Conservation (phyloP, 2,113 vertebrate species). For the Rissa tridactyla region DNA sequence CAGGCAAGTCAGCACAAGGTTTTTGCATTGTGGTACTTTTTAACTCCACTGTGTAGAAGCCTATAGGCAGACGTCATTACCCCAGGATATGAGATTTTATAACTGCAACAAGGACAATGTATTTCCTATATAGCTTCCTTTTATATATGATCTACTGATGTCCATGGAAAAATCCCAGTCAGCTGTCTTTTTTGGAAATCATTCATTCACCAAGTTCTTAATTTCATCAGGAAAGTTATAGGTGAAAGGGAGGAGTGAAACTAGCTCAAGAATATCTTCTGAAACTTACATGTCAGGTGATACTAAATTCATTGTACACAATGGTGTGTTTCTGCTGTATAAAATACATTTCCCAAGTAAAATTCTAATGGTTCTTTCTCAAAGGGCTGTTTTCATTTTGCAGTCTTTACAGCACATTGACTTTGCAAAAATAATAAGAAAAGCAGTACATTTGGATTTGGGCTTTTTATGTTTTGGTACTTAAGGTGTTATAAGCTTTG, state of each 20-base stretch:
- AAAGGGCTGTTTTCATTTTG: neutral
- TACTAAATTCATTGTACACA: slow-evolving; percentile 20
- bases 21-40: neutral
- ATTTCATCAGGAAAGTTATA: neutral
- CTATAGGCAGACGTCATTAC: neutral
- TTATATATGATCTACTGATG: neutral
- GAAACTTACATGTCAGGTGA: neutral
- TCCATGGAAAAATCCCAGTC: neutral
- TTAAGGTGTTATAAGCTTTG: neutral
- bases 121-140: neutral
- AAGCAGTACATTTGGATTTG: neutral
- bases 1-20: neutral
- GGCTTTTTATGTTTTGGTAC: neutral
- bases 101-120: neutral
- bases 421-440: neutral
- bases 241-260: neutral
- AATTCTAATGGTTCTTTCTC: neutral
- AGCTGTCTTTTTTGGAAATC: neutral
- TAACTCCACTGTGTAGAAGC: neutral
- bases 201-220: neutral
- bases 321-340: neutral
- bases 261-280: neutral
- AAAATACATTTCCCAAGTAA: neutral
- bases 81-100: neutral
- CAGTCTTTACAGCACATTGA: neutral